phyloP scores from a whole-genome alignment of 2,888 invertebrate genomes.

The Spicauda simplicius region DNA sequence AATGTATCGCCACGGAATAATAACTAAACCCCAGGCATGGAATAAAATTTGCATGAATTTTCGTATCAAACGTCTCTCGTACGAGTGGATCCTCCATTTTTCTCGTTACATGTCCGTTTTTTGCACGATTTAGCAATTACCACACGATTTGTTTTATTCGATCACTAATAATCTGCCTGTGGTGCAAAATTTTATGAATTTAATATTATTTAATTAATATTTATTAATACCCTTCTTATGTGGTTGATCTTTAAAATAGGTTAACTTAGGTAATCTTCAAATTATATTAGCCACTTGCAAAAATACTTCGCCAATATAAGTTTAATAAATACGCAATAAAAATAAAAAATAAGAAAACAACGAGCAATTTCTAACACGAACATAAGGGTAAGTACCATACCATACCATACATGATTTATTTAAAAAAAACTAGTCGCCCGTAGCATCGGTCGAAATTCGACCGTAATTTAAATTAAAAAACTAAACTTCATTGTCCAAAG shows the following conservation, averaged over 20 bases:
- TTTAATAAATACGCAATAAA: no score
- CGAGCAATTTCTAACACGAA: no score
- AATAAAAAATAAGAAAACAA: no score
- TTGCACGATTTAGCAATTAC: constrained; percentile 30
- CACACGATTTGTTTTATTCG: constrained; percentile 21
- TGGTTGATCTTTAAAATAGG: not conserved
- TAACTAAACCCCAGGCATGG: constrained; percentile 49
- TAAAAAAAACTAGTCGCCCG: no score
- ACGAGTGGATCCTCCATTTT: constrained; percentile 26
- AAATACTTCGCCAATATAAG: no score
- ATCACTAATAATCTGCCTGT: constrained; percentile 6
- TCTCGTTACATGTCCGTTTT: constrained; percentile 23
- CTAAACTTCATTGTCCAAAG: no score
- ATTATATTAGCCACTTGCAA: no score
- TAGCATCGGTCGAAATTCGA: no score
- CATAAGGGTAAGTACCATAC: not conserved
- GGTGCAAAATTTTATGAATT: constrained; percentile 10
- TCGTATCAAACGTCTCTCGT: constrained; percentile 38
- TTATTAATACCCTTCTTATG: not conserved
- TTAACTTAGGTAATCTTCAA: no score
- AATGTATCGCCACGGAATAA: constrained; percentile 39
- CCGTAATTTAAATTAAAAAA: no score
- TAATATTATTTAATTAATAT: constrained; percentile 1
- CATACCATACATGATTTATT: not conserved
- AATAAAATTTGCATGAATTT: constrained; percentile 62